Conservation (phyloP, 2,888 invertebrate species). For the Myopa tessellatipennis region DNA sequence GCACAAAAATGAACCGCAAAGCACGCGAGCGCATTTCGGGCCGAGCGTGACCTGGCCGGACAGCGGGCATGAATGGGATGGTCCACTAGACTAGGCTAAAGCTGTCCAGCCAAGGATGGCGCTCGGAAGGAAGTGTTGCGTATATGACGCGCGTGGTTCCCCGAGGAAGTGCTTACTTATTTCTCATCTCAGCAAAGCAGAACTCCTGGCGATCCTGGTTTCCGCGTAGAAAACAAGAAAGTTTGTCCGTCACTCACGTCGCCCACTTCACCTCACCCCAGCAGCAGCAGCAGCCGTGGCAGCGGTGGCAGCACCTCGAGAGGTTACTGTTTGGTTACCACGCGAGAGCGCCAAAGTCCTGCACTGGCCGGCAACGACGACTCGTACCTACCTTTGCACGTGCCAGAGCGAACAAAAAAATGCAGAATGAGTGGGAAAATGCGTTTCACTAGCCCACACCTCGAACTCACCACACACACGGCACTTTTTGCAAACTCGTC, state of each 20-base stretch:
- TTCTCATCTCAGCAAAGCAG: neutral
- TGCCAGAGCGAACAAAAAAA: constrained; percentile 35
- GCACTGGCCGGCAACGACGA: neutral
- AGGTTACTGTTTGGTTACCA: neutral
- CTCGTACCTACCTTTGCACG: constrained; percentile 3
- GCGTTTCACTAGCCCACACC: constrained; percentile 20
- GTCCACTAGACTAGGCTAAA: neutral
- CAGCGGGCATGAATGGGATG: neutral
- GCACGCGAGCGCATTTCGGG: constrained; percentile 42
- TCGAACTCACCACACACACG: constrained; percentile 17
- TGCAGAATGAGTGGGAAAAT: constrained; percentile 5
- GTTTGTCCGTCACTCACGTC: neutral
- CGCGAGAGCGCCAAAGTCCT: neutral
- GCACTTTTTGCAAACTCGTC: constrained; percentile 22
- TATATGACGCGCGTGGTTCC: neutral
- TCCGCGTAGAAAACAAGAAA: neutral
- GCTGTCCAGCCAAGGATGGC: neutral
- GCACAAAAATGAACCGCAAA: constrained; percentile 55
- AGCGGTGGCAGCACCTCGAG: neutral
- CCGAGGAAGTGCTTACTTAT: neutral
- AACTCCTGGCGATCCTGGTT: neutral
- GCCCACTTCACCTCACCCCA: neutral
- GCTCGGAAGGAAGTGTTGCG: neutral
- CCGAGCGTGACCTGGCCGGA: neutral
- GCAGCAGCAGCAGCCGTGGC: neutral